A percentile compares a stretch with the other conserved stretches of the same genome.
phyloP scores from a whole-genome alignment of 2,888 invertebrate species.

The Sarcophaga carnaria region DNA sequence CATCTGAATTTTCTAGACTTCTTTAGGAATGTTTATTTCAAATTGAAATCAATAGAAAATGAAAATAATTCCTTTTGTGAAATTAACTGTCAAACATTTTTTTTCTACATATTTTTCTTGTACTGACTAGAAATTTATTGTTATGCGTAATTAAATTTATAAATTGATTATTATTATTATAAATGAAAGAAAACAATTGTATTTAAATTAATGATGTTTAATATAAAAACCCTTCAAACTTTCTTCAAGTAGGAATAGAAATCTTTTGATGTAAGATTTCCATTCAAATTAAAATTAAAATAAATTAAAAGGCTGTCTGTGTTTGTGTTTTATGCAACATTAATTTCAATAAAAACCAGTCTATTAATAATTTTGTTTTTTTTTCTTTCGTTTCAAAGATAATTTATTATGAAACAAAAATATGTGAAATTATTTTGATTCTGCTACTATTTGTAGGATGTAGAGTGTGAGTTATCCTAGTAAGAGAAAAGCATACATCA shows the following conservation, averaged over 20 bases:
- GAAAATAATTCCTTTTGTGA: too few relatives aligned
- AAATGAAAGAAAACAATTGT: too few relatives aligned
- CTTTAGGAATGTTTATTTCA: too few relatives aligned
- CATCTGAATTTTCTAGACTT: too few relatives aligned
- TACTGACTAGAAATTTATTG: too few relatives aligned
- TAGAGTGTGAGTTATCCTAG: background rate
- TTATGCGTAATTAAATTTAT: too few relatives aligned
- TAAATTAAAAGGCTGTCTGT: conserved; percentile 25
- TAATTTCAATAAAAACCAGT: conserved; percentile 40
- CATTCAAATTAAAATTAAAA: conserved; percentile 23
- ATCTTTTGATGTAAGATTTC: background rate
- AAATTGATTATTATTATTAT: too few relatives aligned
- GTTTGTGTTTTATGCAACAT: conserved; percentile 44
- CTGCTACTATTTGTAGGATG: background rate
- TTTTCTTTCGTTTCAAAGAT: background rate
- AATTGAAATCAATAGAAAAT: too few relatives aligned
- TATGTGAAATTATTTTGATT: background rate
- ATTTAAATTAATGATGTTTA: too few relatives aligned
- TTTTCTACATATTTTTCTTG: too few relatives aligned
- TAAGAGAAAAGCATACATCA: conserved; percentile 59
- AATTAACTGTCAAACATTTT: too few relatives aligned
- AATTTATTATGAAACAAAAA: background rate
- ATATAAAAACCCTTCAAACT: background rate
- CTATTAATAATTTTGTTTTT: background rate
- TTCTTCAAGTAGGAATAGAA: background rate